A percentile compares a stretch with the other conserved stretches of the same genome.
Evolutionary conservation across 2,888 invertebrate genomes (phyloP).

Genomic region (Leptopilina myrica): DNA sequence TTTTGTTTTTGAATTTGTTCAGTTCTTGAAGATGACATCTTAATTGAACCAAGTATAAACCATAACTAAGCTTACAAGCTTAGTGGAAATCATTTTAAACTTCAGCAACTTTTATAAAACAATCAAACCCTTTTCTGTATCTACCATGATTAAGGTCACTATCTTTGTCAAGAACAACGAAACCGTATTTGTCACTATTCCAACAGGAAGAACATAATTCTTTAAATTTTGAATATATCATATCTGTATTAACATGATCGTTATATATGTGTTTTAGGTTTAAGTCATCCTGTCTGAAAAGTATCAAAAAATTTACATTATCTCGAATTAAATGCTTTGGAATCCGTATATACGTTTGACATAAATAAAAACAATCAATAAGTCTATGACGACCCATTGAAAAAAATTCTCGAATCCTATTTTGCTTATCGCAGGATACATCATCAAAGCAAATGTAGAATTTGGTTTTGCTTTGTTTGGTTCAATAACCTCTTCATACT

Average conservation of each 20-base stretch:
- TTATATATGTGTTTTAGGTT: too few relatives aligned
- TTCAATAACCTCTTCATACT: not conserved
- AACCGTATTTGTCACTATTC: slow-evolving; percentile 38
- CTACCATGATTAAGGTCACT: slow-evolving; percentile 59
- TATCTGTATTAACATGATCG: too few relatives aligned
- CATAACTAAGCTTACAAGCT: slow-evolving; percentile 25
- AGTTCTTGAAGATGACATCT: not conserved
- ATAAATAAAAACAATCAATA: not conserved
- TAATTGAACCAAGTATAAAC: slow-evolving; percentile 32
- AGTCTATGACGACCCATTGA: not conserved
- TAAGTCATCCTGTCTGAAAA: not conserved
- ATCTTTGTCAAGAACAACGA: slow-evolving; percentile 66
- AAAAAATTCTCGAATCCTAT: slow-evolving; percentile 4
- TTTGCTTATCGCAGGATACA: not conserved
- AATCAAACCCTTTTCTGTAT: slow-evolving; percentile 66
- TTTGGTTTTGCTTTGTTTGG: not conserved
- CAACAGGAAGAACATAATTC: too few relatives aligned
- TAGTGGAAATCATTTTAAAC: not conserved
- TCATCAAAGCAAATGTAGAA: not conserved
- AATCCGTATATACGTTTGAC: not conserved
- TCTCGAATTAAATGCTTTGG: slow-evolving; percentile 25
- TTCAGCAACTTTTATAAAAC: slow-evolving; percentile 41
- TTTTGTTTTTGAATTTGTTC: slow-evolving; percentile 29
- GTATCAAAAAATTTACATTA: not conserved
- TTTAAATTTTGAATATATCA: too few relatives aligned